Base-by-base conservation (phyloP, 1,140 invertebrate genomes). In the Bombus ignitus region DNA sequence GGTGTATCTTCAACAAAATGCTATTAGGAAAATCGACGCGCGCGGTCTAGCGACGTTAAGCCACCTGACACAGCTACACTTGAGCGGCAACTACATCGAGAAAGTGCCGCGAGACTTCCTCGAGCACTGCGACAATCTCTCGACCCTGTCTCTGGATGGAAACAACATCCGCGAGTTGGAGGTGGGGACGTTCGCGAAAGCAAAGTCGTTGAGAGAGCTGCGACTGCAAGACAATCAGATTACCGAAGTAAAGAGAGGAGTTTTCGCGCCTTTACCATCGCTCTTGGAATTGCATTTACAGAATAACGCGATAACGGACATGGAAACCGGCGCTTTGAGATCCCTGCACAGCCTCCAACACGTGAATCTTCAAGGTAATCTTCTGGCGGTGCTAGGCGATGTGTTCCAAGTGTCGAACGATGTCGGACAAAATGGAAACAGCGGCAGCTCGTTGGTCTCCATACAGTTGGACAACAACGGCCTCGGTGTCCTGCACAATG, bases 1-100 rank as follows among this genome's bases (percentile, higher is more conserved):
- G 66, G 97, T 99, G 59, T 98, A 98, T 94, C 95, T 99, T 73
- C 98, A 98, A 93, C 97, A 98, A 84, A 99, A 99, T 94, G 97
- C 98, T 13, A 97, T 99, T 57, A 95, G 97, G 53, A 95, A 96
- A 81, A 96, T 98, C 70, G 97, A 98, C 93, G 94, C 96, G 12
- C 96, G 97, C 85, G 96, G 97, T 15, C 96, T 98, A 86, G 95
- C 96, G 15, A 97, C 97, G 28, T 93, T 98, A 82, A 94, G 95
- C 68, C 97, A 98, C 92, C 95, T 99, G 78, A 97, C 97, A 59
- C 97, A 98, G 95, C 94, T 99, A 5, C 97, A 98, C 92, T 95
- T 99, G 82, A 97, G 98, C 92, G 97, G 97, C 81, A 99, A 99
- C 94, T 98, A 98, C 93, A 97, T 99, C 88, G 96, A 97, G 74